Evolutionary conservation across 2,113 vertebrate species (phyloP).

Genomic region (Archilochus colubris): DNA sequence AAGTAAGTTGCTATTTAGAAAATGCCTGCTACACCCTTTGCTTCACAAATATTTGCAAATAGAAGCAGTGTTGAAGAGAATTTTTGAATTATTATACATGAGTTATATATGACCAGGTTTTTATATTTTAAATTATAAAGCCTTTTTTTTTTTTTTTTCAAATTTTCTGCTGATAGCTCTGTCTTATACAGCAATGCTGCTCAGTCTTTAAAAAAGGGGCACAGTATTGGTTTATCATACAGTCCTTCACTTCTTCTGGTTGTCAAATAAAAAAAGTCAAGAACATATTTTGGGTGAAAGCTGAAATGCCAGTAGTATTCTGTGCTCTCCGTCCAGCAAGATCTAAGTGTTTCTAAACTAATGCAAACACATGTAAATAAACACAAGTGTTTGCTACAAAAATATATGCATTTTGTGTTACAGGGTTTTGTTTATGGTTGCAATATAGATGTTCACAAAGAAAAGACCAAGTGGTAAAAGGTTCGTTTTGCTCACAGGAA

Average conservation of each 20-base stretch:
- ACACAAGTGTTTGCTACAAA: background rate
- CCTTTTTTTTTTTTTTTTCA: background rate
- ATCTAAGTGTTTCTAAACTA: background rate
- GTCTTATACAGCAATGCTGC: background rate
- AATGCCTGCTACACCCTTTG: background rate
- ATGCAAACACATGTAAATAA: background rate
- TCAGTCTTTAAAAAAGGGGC: background rate
- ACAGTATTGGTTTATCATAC: background rate
- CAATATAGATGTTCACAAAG: background rate
- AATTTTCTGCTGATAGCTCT: background rate
- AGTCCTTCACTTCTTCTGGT: background rate
- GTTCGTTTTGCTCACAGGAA: background rate
- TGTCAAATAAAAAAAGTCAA: background rate
- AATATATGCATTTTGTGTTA: background rate
- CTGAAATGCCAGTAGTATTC: background rate
- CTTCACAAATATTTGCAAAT: background rate
- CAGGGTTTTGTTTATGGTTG: background rate
- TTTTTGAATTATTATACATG: background rate
- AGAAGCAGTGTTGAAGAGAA: background rate
- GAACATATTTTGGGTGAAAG: background rate
- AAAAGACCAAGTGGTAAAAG: background rate
- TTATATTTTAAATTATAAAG: background rate
- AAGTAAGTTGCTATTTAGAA: background rate
- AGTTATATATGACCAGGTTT: background rate
- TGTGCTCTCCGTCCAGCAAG: background rate